Evolutionary conservation across 2,113 vertebrate genomes (phyloP).

Genomic region (Panthera tigris): DNA sequence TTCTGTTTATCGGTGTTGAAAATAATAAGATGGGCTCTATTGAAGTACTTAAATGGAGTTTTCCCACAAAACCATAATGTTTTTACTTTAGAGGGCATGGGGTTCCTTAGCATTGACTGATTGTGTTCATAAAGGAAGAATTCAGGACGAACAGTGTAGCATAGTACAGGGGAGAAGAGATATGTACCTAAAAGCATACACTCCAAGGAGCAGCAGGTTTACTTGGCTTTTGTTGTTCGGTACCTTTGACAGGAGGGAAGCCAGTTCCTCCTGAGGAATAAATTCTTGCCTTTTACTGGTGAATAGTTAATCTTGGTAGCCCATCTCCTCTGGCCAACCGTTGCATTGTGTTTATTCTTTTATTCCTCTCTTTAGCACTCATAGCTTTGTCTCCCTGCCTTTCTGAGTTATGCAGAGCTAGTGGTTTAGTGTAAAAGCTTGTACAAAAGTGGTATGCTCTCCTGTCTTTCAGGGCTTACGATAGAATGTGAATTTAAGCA

Average conservation of each 20-base stretch:
- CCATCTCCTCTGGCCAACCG: neutral
- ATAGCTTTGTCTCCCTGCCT: neutral
- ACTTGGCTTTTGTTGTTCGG: conserved; percentile 30
- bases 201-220: neutral
- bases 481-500: neutral
- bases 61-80: conserved; percentile 28
- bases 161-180: neutral
- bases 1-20: conserved; percentile 61
- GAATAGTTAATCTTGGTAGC: neutral
- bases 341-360: neutral
- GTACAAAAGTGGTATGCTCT: neutral
- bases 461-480: neutral
- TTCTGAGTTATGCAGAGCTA: neutral
- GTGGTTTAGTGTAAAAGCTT: neutral
- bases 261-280: neutral
- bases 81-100: neutral
- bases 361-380: neutral
- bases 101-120: neutral
- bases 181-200: neutral
- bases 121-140: conserved; percentile 20
- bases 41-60: conserved; percentile 4
- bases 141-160: neutral
- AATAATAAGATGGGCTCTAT: conserved; percentile 36
- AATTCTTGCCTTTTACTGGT: neutral
- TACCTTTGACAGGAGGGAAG: conserved; percentile 13